These are phyloP conservation scores for Crotalus helleri DNA, from an alignment of 2,113 vertebrate species.

Conservation along the genomic window DNA sequence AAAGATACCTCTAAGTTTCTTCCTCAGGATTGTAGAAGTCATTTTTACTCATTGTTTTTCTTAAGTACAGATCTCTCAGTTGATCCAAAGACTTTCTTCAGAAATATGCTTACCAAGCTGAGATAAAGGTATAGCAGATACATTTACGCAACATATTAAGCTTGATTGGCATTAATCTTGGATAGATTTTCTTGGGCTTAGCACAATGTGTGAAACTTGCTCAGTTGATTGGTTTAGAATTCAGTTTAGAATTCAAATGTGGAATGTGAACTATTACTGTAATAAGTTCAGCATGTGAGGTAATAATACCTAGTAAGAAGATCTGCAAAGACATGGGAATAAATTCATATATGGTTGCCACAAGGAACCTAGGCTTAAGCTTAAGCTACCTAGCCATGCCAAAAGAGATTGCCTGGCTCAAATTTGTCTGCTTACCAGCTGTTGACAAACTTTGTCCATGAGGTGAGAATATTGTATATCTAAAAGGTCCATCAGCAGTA, in stretches of 20 bases:
- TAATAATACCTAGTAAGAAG: background rate
- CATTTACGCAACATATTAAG: background rate
- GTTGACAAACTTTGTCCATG: background rate
- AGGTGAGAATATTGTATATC: background rate
- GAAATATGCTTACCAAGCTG: background rate
- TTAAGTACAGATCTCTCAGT: background rate
- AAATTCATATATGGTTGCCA: background rate
- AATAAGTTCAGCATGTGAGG: background rate
- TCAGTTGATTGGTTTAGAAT: background rate
- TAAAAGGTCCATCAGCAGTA: background rate
- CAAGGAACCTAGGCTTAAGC: background rate
- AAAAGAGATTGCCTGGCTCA: background rate
- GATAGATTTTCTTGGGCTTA: background rate
- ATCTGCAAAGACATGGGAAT: background rate
- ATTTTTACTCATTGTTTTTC: background rate
- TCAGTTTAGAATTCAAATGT: background rate
- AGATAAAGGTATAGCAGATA: background rate
- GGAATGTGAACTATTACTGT: background rate
- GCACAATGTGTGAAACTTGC: background rate
- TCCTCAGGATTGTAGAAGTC: background rate
- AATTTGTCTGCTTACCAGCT: background rate
- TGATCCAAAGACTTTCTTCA: background rate
- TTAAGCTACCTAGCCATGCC: background rate
- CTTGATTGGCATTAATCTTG: background rate
- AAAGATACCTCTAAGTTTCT: background rate